These are phyloP conservation scores for Spilarctia lutea DNA, from an alignment of 2,888 invertebrate species.

Conservation along the genomic window DNA sequence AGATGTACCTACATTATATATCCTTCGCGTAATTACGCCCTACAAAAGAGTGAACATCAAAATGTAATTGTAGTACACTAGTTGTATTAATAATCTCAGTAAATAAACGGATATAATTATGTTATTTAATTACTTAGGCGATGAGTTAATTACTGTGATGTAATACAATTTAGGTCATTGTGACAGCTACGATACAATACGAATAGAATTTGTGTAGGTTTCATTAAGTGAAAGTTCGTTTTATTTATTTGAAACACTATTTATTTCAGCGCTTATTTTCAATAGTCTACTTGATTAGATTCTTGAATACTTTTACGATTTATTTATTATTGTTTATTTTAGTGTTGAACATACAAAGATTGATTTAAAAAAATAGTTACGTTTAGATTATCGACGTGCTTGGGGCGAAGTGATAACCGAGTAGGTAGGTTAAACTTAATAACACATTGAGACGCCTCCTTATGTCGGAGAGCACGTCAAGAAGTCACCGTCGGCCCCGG, in stretches of 20 bases:
- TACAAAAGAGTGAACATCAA: too few species aligned
- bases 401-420: too few species aligned
- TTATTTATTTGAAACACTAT: neutral
- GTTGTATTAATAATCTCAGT: constrained; percentile 50
- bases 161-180: constrained; percentile 22
- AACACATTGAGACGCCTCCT: too few species aligned
- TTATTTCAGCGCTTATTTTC: neutral
- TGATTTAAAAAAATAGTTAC: neutral
- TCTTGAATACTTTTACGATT: neutral
- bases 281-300: neutral
- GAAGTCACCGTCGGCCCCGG: too few species aligned
- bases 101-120: constrained; percentile 56
- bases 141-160: constrained; percentile 29
- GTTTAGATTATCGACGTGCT: too few species aligned
- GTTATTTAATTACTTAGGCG: constrained; percentile 48
- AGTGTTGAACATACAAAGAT: neutral
- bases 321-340: neutral
- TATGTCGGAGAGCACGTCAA: too few species aligned
- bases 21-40: constrained; percentile 27
- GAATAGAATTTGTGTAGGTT: neutral
- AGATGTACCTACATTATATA: too few species aligned
- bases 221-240: neutral
- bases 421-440: too few species aligned
- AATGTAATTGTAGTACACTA: constrained; percentile 22
- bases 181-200: neutral